Base-by-base conservation (phyloP, 1,140 invertebrate species). In the Potamilus streckersoni region DNA sequence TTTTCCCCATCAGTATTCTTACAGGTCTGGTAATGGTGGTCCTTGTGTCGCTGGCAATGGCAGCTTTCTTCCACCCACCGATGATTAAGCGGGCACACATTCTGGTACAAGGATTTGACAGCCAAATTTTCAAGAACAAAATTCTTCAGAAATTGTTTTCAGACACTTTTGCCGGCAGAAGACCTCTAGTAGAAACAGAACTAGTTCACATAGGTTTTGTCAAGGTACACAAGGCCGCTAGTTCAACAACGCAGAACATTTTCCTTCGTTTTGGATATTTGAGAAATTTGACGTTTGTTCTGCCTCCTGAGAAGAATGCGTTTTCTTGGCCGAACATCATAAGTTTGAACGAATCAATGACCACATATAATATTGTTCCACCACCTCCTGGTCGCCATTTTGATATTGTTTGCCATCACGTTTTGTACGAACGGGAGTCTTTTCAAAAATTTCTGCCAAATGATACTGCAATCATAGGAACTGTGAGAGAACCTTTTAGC, bases 221-320 rank as follows among this genome's bases (percentile, higher is more conserved):
- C 31, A 79, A 82, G 69, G 80, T 82, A 2, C 80, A 82, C 69
- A 82, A 82, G 74, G 65, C 75, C 16, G 80, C 73, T 16, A 82
- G 80, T 57, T 73, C 80, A 17, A 80, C 80, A 17, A 67, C 76
- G 12, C 64, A 78, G 27, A 73, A 76, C 19, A 78, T 82, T 63
- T 79, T 82, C 58, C 69, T 78, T n/a, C 72, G 75, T 31, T 82
- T 73, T 62, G 80, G 75, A 49, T 73, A 62, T 63, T 55, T 59
- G 13, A 17, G 66, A 15, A 73, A 81, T 55, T 57, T 81, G 49
- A 81, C 73, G 16, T 76, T 79, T 49, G 71, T 75, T 0, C 60
- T 81, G 15, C 71, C 80, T 5, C 61, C 58, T 12, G 63, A 77
- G 31, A 62, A 68, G 17, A 80, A 80, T 49, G 63, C 65, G 19